phyloP scores from a whole-genome alignment of 2,797 vertebrate species.

The Pipistrellus pygmaeus region DNA sequence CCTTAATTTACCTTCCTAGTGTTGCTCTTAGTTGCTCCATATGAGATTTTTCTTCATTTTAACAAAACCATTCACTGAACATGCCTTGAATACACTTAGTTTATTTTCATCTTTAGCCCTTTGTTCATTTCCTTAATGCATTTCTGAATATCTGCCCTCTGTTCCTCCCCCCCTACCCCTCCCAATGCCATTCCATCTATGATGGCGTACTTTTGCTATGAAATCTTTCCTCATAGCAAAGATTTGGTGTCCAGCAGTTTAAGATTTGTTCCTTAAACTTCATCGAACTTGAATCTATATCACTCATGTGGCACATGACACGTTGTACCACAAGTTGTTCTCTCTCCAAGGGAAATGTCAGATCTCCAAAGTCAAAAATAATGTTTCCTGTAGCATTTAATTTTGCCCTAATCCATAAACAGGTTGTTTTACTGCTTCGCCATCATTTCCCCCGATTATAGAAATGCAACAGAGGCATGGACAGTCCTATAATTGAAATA shows the following conservation, averaged over 20 bases:
- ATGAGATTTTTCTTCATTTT: constrained; percentile 24
- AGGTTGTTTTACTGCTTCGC: not conserved
- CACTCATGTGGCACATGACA: constrained; percentile 2
- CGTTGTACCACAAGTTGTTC: not conserved
- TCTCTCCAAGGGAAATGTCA: constrained; percentile 25
- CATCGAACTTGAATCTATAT: not conserved
- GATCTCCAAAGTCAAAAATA: constrained; percentile 37
- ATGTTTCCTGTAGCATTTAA: constrained; percentile 19
- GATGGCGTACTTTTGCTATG: not conserved
- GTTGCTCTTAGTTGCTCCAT: not conserved
- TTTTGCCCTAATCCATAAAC: constrained; percentile 35
- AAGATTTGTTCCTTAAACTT: constrained; percentile 23
- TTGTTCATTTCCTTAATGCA: not conserved
- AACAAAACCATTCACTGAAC: not conserved
- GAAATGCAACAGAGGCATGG: constrained; percentile 46
- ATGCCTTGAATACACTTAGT: constrained; percentile 7
- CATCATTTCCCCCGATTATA: not conserved
- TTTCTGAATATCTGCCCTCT: not conserved
- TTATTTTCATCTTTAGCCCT: not conserved
- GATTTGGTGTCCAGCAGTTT: too few species aligned
- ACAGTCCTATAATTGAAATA: constrained; percentile 34
- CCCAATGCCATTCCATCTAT: not conserved
- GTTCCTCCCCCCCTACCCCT: not conserved
- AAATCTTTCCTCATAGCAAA: not conserved
- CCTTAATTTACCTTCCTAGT: constrained; percentile 25